Conservation (phyloP, 2,113 vertebrate genomes). For the Sclerurus mexicanus region DNA sequence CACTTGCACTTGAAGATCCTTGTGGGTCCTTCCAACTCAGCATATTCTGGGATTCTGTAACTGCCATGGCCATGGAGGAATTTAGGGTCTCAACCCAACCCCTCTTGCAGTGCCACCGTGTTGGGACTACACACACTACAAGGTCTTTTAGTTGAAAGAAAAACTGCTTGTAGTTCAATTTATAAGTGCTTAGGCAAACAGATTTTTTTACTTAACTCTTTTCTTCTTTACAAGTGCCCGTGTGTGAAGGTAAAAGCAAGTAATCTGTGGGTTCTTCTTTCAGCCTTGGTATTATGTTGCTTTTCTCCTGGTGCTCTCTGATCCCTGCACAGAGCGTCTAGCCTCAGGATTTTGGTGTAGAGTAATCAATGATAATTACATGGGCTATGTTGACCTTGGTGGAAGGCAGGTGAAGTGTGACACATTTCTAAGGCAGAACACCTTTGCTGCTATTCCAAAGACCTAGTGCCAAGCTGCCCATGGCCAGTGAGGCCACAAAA, state of each 20-base stretch:
- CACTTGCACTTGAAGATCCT: background rate
- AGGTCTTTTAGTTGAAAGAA: background rate
- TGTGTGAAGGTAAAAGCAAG: background rate
- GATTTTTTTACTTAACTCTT: background rate
- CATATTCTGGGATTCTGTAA: background rate
- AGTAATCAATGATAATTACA: background rate
- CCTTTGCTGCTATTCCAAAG: background rate
- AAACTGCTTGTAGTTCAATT: background rate
- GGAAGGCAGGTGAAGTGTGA: background rate
- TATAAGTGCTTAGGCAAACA: background rate
- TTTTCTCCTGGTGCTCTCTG: background rate
- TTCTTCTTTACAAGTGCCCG: background rate
- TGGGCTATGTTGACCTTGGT: background rate
- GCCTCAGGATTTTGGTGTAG: background rate
- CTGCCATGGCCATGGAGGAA: fast-evolving
- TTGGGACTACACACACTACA: fast-evolving
- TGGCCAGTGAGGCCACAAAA: fast-evolving
- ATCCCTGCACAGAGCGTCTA: background rate
- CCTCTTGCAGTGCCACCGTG: background rate
- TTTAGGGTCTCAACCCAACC: background rate
- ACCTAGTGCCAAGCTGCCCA: background rate
- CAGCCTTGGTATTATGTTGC: background rate
- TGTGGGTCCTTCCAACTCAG: background rate
- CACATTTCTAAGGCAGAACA: background rate
- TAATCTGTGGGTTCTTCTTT: background rate